Conservation (phyloP, 2,888 invertebrate genomes). For the Orthosia incerta region DNA sequence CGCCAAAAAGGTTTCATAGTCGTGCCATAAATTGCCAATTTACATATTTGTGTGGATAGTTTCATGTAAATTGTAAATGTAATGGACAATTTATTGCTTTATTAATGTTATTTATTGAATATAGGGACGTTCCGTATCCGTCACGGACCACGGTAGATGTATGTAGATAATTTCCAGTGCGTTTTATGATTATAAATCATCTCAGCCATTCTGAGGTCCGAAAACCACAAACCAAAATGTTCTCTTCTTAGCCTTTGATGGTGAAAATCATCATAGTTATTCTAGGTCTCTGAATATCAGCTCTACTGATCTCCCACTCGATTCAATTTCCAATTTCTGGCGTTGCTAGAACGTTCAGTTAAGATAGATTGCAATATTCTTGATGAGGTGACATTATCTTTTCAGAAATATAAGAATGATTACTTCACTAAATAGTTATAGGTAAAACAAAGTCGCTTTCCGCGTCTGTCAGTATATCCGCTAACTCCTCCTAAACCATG, state of each 20-base stretch:
- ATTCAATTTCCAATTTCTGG: not conserved
- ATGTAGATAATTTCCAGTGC: no score
- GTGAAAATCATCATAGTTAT: no score
- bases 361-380: not conserved
- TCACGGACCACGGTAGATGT: not conserved
- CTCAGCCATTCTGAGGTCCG: no score
- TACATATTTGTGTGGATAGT: conserved; percentile 9
- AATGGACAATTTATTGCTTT: conserved; percentile 12
- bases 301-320: not conserved
- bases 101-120: not conserved
- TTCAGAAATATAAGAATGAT: no score
- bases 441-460: no score
- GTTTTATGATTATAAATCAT: no score
- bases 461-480: no score
- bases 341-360: not conserved
- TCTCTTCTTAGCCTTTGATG: not conserved
- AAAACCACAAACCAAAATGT: not conserved
- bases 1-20: conserved; percentile 19
- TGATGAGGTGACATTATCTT: not conserved
- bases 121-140: no score
- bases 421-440: no score
- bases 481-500: no score
- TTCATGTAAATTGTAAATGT: not conserved
- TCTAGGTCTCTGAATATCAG: no score
- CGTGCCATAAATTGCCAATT: conserved; percentile 25